These are phyloP conservation scores for Drosophila formosana DNA, from an alignment of 2,888 invertebrate species.

Conservation along the genomic window DNA sequence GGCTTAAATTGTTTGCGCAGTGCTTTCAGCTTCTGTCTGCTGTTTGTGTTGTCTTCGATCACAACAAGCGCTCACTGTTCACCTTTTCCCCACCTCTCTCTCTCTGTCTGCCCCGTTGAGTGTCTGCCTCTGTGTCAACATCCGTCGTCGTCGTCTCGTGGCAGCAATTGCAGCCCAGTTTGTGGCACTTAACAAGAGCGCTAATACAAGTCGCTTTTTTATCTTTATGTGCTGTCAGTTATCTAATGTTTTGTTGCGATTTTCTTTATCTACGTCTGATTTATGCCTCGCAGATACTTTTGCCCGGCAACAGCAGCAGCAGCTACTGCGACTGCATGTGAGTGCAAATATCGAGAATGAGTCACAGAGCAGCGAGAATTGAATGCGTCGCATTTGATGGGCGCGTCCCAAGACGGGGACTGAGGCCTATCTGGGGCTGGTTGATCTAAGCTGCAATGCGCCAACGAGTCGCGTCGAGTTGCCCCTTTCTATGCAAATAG, in stretches of 20 bases:
- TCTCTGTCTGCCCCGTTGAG: neutral
- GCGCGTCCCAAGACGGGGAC: conserved; percentile 22
- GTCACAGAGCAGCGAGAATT: conserved; percentile 50
- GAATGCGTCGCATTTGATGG: conserved; percentile 54
- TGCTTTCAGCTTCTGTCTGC: conserved; percentile 11
- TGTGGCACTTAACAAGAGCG: conserved; percentile 49
- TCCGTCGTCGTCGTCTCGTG: conserved; percentile 41
- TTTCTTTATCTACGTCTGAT: conserved; percentile 29
- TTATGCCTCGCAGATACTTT: conserved; percentile 15
- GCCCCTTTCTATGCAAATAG: conserved; percentile 48
- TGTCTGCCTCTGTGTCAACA: conserved; percentile 50
- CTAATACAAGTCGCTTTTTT: conserved; percentile 48
- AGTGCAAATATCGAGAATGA: conserved; percentile 43
- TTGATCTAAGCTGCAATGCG: conserved; percentile 74
- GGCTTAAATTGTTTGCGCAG: conserved; percentile 7
- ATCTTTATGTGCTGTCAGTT: conserved; percentile 31
- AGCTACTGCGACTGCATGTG: conserved; percentile 8
- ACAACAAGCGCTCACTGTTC: conserved; percentile 44
- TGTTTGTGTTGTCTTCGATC: conserved; percentile 39
- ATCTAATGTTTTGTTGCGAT: conserved; percentile 26
- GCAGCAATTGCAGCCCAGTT: conserved; percentile 26
- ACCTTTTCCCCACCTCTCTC: conserved; percentile 6
- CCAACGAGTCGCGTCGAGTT: conserved; percentile 13
- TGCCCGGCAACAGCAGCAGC: neutral
- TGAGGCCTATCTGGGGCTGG: conserved; percentile 55